Conservation (phyloP, 1,140 invertebrate genomes). For the Dendroctonus valens region DNA sequence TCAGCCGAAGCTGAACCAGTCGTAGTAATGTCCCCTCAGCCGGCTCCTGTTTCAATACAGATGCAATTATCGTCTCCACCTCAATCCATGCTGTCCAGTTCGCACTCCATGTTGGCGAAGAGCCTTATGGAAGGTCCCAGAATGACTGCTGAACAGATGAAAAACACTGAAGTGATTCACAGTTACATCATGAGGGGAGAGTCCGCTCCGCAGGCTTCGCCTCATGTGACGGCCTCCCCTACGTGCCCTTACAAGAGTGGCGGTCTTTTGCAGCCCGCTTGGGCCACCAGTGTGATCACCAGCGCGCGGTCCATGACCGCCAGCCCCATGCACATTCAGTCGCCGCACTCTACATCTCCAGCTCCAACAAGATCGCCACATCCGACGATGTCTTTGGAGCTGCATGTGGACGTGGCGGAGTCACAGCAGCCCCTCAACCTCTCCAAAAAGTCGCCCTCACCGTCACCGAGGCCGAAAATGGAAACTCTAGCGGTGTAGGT, state of each 20-base stretch:
- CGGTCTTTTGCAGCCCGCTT: slow-evolving; percentile 44
- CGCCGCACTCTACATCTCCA: slow-evolving; percentile 55
- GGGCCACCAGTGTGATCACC: slow-evolving; percentile 52
- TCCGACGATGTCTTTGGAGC: slow-evolving; percentile 64
- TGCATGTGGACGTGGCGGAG: slow-evolving; percentile 78
- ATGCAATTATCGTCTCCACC: slow-evolving; percentile 54
- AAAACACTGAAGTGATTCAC: slow-evolving; percentile 84
- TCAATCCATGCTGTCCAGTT: slow-evolving; percentile 64
- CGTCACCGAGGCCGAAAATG: slow-evolving; percentile 64
- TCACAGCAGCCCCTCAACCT: slow-evolving; percentile 82
- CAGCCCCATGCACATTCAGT: slow-evolving; percentile 50
- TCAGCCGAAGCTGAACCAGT: slow-evolving; percentile 72
- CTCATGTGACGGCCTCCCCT: slow-evolving; percentile 41
- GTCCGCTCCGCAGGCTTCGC: slow-evolving; percentile 42
- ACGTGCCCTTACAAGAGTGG: slow-evolving; percentile 48
- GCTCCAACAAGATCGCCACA: slow-evolving; percentile 49
- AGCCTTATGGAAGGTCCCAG: slow-evolving; percentile 84
- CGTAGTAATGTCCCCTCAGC: slow-evolving; percentile 45
- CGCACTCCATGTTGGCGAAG: slow-evolving; percentile 82
- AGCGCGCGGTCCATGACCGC: slow-evolving; percentile 48
- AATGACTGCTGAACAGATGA: slow-evolving; percentile 85
- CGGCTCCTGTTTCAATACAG: slow-evolving; percentile 48
- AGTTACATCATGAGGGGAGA: slow-evolving; percentile 82
- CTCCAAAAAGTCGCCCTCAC: slow-evolving; percentile 83
- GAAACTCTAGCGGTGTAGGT: slow-evolving; percentile 60